phyloP scores from a whole-genome alignment of 2,888 invertebrate genomes.

The Polyommatus iphigenia region DNA sequence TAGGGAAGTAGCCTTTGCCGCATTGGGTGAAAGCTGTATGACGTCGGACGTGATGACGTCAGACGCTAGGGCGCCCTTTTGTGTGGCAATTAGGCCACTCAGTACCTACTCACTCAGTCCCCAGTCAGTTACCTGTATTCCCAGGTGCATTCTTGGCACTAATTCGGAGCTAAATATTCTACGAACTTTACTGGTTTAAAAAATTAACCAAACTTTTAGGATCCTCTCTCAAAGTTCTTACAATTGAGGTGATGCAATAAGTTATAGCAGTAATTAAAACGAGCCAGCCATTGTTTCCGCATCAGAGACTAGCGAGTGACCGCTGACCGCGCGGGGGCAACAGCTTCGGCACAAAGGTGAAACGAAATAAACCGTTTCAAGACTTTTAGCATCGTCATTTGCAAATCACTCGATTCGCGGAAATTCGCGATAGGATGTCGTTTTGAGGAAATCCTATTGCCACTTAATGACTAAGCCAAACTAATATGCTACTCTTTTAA shows the following conservation, averaged over 20 bases:
- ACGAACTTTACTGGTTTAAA: background rate
- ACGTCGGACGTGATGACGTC: background rate
- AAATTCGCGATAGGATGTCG: background rate
- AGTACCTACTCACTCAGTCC: background rate
- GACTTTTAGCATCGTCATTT: background rate
- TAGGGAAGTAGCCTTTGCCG: background rate
- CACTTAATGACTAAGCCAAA: background rate
- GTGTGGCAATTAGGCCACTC: background rate
- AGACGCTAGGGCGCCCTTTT: background rate
- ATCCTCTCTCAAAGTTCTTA: background rate
- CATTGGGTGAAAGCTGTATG: constrained; percentile 12
- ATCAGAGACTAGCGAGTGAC: background rate
- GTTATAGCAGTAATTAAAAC: constrained; percentile 1
- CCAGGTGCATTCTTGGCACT: background rate
- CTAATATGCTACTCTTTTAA: background rate
- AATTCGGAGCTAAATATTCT: no score
- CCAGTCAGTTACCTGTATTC: background rate
- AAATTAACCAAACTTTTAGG: background rate
- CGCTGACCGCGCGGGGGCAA: constrained; percentile 6
- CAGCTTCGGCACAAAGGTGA: background rate
- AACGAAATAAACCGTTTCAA: background rate
- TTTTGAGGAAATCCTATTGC: background rate
- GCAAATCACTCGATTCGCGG: background rate
- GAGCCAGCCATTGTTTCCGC: background rate
- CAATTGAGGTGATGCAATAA: background rate